These are phyloP conservation scores for Sus scrofa DNA, from an alignment of 2,113 vertebrate genomes.

Conservation along the genomic window DNA sequence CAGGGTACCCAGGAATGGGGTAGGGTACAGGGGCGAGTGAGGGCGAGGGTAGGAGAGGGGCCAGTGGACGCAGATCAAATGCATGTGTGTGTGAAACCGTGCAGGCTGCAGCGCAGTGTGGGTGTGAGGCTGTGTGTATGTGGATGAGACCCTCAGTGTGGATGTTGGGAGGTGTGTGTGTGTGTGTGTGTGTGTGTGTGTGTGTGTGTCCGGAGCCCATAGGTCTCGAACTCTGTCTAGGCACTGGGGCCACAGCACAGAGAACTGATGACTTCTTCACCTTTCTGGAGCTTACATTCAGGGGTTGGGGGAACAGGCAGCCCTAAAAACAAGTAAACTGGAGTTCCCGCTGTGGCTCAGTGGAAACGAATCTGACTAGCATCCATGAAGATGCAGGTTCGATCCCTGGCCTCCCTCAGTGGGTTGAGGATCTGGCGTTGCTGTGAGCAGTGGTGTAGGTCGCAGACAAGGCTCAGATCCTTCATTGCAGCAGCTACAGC, in stretches of 20 bases:
- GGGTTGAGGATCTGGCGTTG: too few relatives aligned
- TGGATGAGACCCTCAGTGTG: not conserved
- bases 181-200: not conserved
- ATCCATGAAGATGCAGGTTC: too few relatives aligned
- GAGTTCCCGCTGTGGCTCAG: too few relatives aligned
- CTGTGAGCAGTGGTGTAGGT: too few relatives aligned
- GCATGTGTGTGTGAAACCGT: accelerated
- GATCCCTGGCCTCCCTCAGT: too few relatives aligned
- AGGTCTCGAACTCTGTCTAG: not conserved
- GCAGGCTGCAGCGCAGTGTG: not conserved
- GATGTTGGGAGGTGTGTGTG: not conserved
- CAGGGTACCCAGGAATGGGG: not conserved
- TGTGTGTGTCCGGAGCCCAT: too few relatives aligned
- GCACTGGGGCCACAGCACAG: not conserved
- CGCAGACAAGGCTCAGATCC: too few relatives aligned
- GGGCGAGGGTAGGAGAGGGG: too few relatives aligned
- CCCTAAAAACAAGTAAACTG: not conserved
- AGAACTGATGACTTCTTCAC: not conserved
- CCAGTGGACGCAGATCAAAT: too few relatives aligned
- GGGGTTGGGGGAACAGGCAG: not conserved
- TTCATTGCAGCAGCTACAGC: too few relatives aligned
- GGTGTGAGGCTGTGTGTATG: not conserved
- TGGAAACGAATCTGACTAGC: too few relatives aligned
- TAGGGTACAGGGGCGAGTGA: not conserved
- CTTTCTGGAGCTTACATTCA: not conserved